Percentiles rank a stretch among this genome's conserved stretches.
These are phyloP conservation scores for Charina bottae DNA, from an alignment of 2,113 vertebrate genomes.

Conservation along the genomic window DNA sequence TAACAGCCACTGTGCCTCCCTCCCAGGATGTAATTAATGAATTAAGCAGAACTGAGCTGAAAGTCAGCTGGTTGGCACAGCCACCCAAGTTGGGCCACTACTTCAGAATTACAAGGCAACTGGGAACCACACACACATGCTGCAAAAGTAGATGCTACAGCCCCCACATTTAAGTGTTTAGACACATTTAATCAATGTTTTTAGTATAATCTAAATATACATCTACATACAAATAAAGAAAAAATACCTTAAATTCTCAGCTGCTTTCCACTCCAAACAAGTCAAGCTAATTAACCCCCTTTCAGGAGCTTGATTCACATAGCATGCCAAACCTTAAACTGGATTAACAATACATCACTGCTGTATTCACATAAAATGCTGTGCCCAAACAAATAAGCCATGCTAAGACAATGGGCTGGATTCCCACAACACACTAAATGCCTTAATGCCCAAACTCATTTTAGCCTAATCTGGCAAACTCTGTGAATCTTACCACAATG, in stretches of 20 bases:
- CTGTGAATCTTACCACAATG: background rate
- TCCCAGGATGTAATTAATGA: background rate
- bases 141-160: background rate
- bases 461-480: background rate
- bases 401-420: background rate
- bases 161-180: background rate
- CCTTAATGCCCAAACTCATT: background rate
- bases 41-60: background rate
- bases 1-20: background rate
- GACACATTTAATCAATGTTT: slow-evolving; percentile 3
- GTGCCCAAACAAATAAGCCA: background rate
- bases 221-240: background rate
- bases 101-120: background rate
- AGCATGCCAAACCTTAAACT: background rate
- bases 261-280: background rate
- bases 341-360: background rate
- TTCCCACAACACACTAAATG: background rate
- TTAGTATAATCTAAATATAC: slow-evolving; percentile 2
- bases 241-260: background rate
- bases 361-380: background rate
- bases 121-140: background rate
- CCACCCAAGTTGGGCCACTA: no score
- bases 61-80: background rate
- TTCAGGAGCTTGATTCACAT: background rate
- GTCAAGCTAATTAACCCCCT: background rate